Percentiles rank a stretch among this genome's conserved stretches.
Conservation (phyloP, 2,113 vertebrate species). For the Irena cyanogastra region DNA sequence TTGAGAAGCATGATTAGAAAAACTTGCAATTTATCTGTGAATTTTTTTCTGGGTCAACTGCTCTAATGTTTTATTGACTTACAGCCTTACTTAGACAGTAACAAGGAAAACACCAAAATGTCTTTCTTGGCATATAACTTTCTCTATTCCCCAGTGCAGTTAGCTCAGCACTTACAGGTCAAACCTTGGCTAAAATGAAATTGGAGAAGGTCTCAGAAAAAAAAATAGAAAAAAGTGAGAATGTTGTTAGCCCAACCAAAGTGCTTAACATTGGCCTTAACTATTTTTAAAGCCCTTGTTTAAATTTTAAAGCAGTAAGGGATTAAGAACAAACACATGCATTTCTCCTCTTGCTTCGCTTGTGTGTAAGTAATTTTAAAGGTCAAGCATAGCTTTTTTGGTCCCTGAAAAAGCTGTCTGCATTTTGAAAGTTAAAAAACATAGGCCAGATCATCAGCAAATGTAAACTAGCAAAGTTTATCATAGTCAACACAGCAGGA, state of each 20-base stretch:
- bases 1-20: neutral
- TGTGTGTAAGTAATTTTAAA: slow-evolving; percentile 21
- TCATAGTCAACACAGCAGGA: neutral
- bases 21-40: neutral
- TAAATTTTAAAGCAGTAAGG: slow-evolving; percentile 34
- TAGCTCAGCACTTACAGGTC: neutral
- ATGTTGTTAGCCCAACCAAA: neutral
- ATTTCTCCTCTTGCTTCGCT: neutral
- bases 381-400: neutral
- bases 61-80: neutral
- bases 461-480: neutral
- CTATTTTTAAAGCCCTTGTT: slow-evolving; percentile 57
- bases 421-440: neutral
- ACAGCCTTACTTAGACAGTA: neutral
- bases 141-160: neutral
- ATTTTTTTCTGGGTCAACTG: neutral
- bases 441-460: neutral
- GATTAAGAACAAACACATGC: slow-evolving; percentile 43
- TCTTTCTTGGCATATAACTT: neutral
- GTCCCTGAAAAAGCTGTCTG: neutral
- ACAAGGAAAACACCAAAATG: neutral
- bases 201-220: neutral
- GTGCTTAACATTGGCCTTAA: neutral
- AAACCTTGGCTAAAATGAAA: neutral
- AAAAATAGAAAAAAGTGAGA: neutral